Conservation (phyloP, 2,113 vertebrate genomes). For the Chunga burmeisteri region DNA sequence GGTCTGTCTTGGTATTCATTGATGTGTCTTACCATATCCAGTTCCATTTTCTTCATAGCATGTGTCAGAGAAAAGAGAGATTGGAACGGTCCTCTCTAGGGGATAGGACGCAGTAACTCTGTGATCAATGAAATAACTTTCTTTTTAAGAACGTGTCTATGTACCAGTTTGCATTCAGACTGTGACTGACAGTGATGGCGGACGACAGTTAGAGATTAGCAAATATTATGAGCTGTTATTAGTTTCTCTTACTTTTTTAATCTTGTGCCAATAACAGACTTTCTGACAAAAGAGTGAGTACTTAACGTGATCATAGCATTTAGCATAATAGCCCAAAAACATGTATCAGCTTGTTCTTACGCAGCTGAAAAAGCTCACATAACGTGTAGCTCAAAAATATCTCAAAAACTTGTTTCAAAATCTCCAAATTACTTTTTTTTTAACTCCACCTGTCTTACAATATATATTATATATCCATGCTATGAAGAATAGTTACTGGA, state of each 20-base stretch:
- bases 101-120: not conserved
- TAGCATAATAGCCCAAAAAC: not conserved
- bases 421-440: not conserved
- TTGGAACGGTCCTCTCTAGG: rapidly evolving
- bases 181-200: not conserved
- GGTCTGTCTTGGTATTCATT: not conserved
- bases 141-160: not conserved
- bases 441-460: not conserved
- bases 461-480: not conserved
- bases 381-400: not conserved
- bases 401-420: not conserved
- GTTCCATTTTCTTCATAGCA: not conserved
- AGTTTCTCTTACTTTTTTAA: not conserved
- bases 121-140: not conserved
- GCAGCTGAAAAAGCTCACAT: not conserved
- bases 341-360: not conserved
- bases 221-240: not conserved
- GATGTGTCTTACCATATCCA: not conserved
- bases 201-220: not conserved
- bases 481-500: not conserved
- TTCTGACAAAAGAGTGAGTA: not conserved
- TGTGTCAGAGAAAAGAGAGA: not conserved
- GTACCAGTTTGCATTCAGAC: not conserved
- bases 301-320: not conserved
- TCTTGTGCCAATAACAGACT: not conserved